Conservation (phyloP, 1,140 invertebrate species). For the Catajapyx aquilonaris region DNA sequence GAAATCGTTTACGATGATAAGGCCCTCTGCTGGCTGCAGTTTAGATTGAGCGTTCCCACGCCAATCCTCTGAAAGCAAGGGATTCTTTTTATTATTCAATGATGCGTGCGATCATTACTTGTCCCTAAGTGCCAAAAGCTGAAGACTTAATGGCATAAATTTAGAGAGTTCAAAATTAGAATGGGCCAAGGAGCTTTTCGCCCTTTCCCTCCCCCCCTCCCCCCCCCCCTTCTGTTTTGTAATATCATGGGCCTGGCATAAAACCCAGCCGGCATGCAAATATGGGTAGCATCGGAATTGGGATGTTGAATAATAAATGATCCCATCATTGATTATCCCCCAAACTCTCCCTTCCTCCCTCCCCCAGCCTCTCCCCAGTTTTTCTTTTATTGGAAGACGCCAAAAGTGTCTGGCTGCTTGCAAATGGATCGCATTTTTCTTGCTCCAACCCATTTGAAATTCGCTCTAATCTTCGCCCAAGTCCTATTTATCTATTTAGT, state of each 20-base stretch:
- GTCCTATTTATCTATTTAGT: too few species aligned
- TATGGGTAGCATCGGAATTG: neutral
- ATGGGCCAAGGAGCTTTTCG: neutral
- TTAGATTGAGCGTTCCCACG: too few species aligned
- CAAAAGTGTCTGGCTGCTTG: too few species aligned
- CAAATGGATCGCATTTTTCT: too few species aligned
- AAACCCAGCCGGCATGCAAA: neutral
- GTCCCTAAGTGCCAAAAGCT: neutral
- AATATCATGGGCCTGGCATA: neutral
- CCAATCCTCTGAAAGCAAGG: too few species aligned
- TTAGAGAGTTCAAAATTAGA: neutral
- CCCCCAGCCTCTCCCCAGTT: neutral
- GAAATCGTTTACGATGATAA: too few species aligned
- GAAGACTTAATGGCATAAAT: conserved; percentile 1
- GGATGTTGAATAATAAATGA: neutral
- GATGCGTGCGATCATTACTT: neutral
- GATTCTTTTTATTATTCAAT: conserved; percentile 1
- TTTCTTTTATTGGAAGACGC: neutral
- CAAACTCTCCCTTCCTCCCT: too few species aligned
- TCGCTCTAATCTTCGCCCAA: too few species aligned
- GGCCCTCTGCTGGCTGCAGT: too few species aligned
- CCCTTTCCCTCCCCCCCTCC: too few species aligned
- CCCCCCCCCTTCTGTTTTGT: neutral
- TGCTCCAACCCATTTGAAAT: too few species aligned
- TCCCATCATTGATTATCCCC: neutral